Evolutionary conservation across 2,797 vertebrate genomes (phyloP).

Genomic region (Micrastur ruficollis): DNA sequence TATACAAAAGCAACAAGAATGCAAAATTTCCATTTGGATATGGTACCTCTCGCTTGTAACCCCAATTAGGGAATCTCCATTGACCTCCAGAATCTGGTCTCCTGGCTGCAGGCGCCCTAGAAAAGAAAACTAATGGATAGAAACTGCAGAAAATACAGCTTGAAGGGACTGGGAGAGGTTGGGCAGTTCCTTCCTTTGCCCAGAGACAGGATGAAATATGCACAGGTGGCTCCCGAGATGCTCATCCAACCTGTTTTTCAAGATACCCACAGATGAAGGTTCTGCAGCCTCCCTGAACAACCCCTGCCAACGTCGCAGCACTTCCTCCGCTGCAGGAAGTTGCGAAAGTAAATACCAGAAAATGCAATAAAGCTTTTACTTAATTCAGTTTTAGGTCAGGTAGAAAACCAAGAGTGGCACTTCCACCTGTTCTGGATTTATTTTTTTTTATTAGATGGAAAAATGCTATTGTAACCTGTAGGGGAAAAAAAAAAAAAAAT

Average conservation of each 20-base stretch:
- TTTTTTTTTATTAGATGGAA: not conserved
- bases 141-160: slow-evolving; percentile 43
- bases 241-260: not conserved
- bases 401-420: not conserved
- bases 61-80: slow-evolving; percentile 86
- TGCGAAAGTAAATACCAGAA: not conserved
- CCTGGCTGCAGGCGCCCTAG: slow-evolving; percentile 87
- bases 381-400: not conserved
- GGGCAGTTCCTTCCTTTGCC: not conserved
- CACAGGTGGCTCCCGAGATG: not conserved
- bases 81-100: slow-evolving; percentile 92
- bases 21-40: not conserved
- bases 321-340: not conserved
- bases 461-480: not conserved
- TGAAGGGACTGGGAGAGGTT: slow-evolving; percentile 20
- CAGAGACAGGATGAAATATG: slow-evolving; percentile 15
- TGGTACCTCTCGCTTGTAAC: slow-evolving; percentile 88
- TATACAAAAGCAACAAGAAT: not conserved
- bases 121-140: slow-evolving; percentile 6
- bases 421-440: not conserved
- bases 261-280: not conserved
- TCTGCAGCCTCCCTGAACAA: not conserved
- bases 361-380: not conserved
- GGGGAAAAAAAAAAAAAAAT: fast-evolving
- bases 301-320: fast-evolving